Evolutionary conservation across 1,140 invertebrate species (phyloP).

Genomic region (Nasonia longicornis): DNA sequence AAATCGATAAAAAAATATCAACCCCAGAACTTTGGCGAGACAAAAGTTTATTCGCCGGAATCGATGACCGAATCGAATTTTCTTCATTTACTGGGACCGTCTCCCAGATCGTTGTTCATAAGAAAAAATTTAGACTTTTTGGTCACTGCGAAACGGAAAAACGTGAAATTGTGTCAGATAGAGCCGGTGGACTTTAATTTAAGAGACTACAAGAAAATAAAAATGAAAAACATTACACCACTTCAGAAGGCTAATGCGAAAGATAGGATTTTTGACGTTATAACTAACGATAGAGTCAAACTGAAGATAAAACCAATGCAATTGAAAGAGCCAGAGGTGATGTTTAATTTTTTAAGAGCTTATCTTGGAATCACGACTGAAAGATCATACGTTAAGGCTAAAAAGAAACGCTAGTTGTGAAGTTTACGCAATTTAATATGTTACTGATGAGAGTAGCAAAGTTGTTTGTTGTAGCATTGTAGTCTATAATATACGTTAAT

Average conservation of each 20-base stretch:
- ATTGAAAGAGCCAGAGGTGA: slow-evolving; percentile 53
- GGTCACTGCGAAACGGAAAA: slow-evolving; percentile 14
- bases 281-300: slow-evolving; percentile 56
- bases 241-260: slow-evolving; percentile 1
- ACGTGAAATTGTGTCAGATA: slow-evolving; percentile 29
- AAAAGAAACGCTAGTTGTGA: slow-evolving; percentile 33
- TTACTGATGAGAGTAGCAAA: not conserved
- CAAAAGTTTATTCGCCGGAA: not conserved
- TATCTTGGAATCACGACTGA: slow-evolving; percentile 48
- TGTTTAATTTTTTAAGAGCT: slow-evolving; percentile 58
- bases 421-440: not conserved
- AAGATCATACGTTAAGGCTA: slow-evolving; percentile 22
- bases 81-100: slow-evolving; percentile 46
- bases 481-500: not conserved
- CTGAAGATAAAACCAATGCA: slow-evolving; percentile 55
- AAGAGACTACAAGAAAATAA: slow-evolving; percentile 34
- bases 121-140: slow-evolving; percentile 45
- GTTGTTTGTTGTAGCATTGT: not conserved
- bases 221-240: not conserved
- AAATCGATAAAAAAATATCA: slow-evolving; percentile 25
- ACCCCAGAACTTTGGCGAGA: not conserved
- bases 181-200: slow-evolving; percentile 43
- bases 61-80: slow-evolving; percentile 35
- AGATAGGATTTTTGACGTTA: slow-evolving; percentile 53
- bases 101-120: slow-evolving; percentile 46